These are phyloP conservation scores for Exocentrus adspersus DNA, from an alignment of 2,888 invertebrate genomes.

Conservation along the genomic window DNA sequence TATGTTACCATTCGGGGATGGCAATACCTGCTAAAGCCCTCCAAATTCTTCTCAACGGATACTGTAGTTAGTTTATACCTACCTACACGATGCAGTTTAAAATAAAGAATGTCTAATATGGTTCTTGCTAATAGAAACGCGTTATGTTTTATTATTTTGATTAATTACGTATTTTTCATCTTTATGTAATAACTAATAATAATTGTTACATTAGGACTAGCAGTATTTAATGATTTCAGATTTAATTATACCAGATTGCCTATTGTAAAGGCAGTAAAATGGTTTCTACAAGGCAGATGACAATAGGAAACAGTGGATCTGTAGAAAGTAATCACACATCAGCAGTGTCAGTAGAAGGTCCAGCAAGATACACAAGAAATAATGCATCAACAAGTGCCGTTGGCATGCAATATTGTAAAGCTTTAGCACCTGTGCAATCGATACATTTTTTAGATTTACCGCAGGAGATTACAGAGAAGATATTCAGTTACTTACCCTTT, in stretches of 20 bases:
- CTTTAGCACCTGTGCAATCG: conserved; percentile 46
- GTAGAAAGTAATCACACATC: conserved; percentile 53
- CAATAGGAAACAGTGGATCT: conserved; percentile 63
- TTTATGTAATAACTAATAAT: no score
- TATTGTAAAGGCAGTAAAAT: conserved; percentile 55
- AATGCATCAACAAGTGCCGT: conserved; percentile 42
- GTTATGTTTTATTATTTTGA: no score
- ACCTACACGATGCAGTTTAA: no score
- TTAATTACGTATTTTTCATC: no score
- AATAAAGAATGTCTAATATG: no score
- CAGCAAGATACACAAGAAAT: conserved; percentile 57
- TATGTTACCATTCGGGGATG: no score
- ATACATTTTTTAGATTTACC: conserved; percentile 77
- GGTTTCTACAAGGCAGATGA: conserved; percentile 69
- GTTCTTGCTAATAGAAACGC: no score
- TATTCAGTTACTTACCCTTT: conserved; percentile 78
- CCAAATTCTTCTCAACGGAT: no score
- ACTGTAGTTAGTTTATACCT: no score
- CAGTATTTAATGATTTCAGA: conserved; percentile 11
- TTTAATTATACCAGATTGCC: background rate
- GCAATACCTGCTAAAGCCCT: no score
- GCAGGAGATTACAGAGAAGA: conserved; percentile 82
- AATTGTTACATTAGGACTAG: no score
- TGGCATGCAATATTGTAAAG: conserved; percentile 47
- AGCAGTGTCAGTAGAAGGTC: conserved; percentile 45